Evolutionary conservation across 1,140 invertebrate genomes (phyloP).

Genomic region (Bactericera cockerelli): DNA sequence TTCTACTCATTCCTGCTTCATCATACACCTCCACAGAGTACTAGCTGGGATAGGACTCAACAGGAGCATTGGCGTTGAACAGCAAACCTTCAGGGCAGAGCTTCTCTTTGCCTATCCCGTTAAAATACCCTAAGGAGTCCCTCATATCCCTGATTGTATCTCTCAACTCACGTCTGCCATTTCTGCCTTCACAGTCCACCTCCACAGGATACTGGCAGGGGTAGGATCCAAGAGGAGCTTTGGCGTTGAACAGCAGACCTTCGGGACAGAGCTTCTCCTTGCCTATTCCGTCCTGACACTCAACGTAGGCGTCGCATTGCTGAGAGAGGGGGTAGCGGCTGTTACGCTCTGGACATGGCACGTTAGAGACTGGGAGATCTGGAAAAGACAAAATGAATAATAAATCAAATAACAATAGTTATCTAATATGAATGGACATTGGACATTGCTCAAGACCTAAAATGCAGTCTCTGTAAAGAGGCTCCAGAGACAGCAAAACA

Average conservation of each 20-base stretch:
- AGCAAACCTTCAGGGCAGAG: constrained; percentile 68
- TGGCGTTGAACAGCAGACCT: constrained; percentile 65
- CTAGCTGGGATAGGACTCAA: constrained; percentile 59
- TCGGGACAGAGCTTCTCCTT: constrained; percentile 67
- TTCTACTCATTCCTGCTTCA: constrained; percentile 41
- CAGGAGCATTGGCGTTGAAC: constrained; percentile 54
- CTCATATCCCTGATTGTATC: too few species aligned
- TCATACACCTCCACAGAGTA: constrained; percentile 71
- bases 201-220: constrained; percentile 73
- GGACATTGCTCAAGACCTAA: too few species aligned
- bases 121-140: constrained; percentile 49
- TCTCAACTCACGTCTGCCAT: constrained; percentile 56
- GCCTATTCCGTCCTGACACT: constrained; percentile 51
- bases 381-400: too few species aligned
- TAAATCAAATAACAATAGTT: too few species aligned
- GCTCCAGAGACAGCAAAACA: too few species aligned
- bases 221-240: constrained; percentile 47
- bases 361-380: too few species aligned
- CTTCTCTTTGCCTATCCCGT: constrained; percentile 56
- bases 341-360: constrained; percentile 43
- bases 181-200: constrained; percentile 52
- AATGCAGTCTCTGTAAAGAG: too few species aligned
- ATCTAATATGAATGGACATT: too few species aligned
- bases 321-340: constrained; percentile 47
- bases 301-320: constrained; percentile 58